Percentiles rank a stretch among this genome's conserved stretches.
Conservation (phyloP, 2,797 vertebrate genomes). For the Antennarius maculatus region DNA sequence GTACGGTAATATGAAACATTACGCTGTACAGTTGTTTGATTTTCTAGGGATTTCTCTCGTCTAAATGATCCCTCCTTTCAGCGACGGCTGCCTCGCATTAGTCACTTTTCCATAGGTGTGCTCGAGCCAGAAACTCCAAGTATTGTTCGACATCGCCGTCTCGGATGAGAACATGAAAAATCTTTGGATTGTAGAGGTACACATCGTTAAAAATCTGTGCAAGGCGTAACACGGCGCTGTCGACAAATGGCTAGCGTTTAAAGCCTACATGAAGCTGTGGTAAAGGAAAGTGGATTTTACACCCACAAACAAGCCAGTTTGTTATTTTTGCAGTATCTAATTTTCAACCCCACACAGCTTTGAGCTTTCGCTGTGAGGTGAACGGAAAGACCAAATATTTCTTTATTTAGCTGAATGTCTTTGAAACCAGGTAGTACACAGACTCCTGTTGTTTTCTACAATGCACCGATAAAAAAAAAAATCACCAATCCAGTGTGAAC, state of each 20-base stretch:
- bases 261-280: slow-evolving; percentile 18
- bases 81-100: slow-evolving; percentile 35
- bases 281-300: slow-evolving; percentile 16
- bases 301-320: slow-evolving; percentile 13
- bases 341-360: slow-evolving; percentile 39
- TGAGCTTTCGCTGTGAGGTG: slow-evolving; percentile 32
- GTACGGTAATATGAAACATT: slow-evolving; percentile 73
- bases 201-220: background rate
- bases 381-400: slow-evolving; percentile 65
- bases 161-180: background rate
- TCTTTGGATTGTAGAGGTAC: background rate
- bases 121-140: slow-evolving; percentile 17
- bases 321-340: slow-evolving; percentile 38
- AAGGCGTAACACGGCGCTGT: slow-evolving; percentile 3
- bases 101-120: slow-evolving; percentile 21
- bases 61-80: slow-evolving; percentile 12
- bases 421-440: slow-evolving; percentile 16
- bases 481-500: background rate
- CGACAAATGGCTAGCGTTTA: slow-evolving; percentile 29
- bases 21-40: slow-evolving; percentile 74
- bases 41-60: slow-evolving; percentile 55
- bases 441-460: slow-evolving; percentile 27
- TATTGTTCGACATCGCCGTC: background rate
- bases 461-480: background rate
- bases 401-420: slow-evolving; percentile 59